These are phyloP conservation scores for Unio delphinus DNA, from an alignment of 2,888 invertebrate genomes.

Conservation along the genomic window DNA sequence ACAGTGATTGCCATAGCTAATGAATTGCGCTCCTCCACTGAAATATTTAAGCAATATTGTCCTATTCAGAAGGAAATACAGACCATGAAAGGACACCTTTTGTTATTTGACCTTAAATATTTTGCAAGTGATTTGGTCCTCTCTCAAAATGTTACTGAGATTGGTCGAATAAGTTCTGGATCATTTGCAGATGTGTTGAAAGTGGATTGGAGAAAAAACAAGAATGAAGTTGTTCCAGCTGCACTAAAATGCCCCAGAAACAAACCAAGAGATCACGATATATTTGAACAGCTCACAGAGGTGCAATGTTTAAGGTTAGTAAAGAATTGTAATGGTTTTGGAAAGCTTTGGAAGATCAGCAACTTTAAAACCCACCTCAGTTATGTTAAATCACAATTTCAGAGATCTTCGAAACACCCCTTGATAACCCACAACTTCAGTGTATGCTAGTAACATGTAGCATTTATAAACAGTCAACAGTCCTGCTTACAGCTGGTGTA, in stretches of 20 bases:
- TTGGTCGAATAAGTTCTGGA: conserved; percentile 23
- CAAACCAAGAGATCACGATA: conserved; percentile 14
- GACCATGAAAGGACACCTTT: conserved; percentile 24
- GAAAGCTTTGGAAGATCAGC: neutral
- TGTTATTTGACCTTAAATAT: conserved; percentile 25
- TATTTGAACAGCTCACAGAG: conserved; percentile 39
- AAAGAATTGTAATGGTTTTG: neutral
- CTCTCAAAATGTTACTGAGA: conserved; percentile 6
- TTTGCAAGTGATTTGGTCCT: conserved; percentile 22
- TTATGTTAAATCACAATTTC: neutral
- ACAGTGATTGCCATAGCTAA: conserved; percentile 29
- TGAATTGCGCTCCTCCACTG: conserved; percentile 31
- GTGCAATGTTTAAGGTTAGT: conserved; percentile 35
- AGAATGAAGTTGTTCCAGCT: conserved; percentile 10
- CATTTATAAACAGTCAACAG: too few relatives aligned
- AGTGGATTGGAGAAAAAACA: conserved; percentile 8
- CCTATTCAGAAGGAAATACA: conserved; percentile 30
- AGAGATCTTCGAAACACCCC: too few relatives aligned
- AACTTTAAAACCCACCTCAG: neutral
- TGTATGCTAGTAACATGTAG: too few relatives aligned
- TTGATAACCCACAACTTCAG: too few relatives aligned
- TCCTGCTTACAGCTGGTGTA: too few relatives aligned
- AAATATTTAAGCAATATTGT: conserved; percentile 28
- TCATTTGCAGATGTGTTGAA: conserved; percentile 33
- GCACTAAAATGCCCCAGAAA: conserved; percentile 35